phyloP scores from a whole-genome alignment of 2,113 vertebrate genomes.

The Ammospiza nelsoni region DNA sequence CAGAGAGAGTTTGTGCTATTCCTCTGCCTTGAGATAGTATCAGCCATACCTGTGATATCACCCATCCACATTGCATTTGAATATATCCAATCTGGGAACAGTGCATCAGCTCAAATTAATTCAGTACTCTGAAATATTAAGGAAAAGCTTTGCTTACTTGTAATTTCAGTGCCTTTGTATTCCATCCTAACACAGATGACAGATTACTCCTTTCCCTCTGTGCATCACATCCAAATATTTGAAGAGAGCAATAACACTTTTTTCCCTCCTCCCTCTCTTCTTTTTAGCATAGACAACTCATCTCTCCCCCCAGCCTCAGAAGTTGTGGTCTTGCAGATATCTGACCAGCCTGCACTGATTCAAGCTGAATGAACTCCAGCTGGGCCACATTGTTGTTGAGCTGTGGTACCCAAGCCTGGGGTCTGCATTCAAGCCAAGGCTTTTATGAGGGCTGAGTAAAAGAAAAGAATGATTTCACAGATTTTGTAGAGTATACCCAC shows the following conservation, averaged over 20 bases:
- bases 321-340: neutral
- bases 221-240: neutral
- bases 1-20: neutral
- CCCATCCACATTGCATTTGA: neutral
- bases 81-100: neutral
- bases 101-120: neutral
- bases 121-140: neutral
- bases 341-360: neutral
- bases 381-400: neutral
- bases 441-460: neutral
- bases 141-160: neutral
- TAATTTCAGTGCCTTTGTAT: neutral
- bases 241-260: neutral
- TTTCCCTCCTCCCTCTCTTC: neutral
- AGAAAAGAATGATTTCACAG: neutral
- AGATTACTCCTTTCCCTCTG: neutral
- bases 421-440: neutral
- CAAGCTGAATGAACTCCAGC: neutral
- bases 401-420: neutral
- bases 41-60: rapidly evolving
- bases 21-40: neutral
- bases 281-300: neutral
- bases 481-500: neutral
- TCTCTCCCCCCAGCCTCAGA: neutral
- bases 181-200: neutral